Base-by-base conservation (phyloP, 2,888 invertebrate species). In the Epistrophe grossulariae region DNA sequence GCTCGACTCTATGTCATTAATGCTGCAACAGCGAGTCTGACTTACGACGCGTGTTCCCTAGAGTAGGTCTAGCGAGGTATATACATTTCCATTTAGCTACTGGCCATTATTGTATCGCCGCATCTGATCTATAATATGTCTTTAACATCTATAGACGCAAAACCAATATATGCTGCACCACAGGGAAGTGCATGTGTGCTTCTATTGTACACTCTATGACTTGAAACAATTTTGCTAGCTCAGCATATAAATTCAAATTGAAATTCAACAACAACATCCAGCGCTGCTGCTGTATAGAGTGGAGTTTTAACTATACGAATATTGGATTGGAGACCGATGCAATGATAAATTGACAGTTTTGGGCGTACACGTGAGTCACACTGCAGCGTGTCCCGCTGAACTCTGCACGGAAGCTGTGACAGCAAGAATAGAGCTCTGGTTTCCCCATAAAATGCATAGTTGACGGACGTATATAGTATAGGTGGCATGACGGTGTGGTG, bases 351-450 rank as follows among this genome's bases (percentile, higher is more conserved):
- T 78, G 83, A 79, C 83, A 87, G 79, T 76, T 79, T 59, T 74
- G 57, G 82, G 66, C 57, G 83, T 79, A 71, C 78, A 79, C 66
- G 79, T 87, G 87, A 87, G 79, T 87, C 87, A 87, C 72, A 57
- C n/a, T n/a, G n/a, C 62, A 31, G 52, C 17, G 35, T 45, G 57
- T 68, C 15, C 48, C 15, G 73, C 66, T 60, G 81, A 73, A 81
- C 76, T 84, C 71, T 81, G 76, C 64, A 76, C 82, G 78, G 85
- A 82, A 84, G 84, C 84, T 70, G 74, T 64, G 55, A 70, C 77
- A 84, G 80, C 55, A 70, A 45, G 55, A 55, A 28, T 57, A 48
- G 24, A 78, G 84, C 73, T 77, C 62, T 40, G 60, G 70, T 79
- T 79, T 70, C 70, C 73, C 35, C 57, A 76, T 74, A 48, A 24